These are phyloP conservation scores for Pogonocichla stellata DNA, from an alignment of 2,113 vertebrate genomes.

Conservation along the genomic window DNA sequence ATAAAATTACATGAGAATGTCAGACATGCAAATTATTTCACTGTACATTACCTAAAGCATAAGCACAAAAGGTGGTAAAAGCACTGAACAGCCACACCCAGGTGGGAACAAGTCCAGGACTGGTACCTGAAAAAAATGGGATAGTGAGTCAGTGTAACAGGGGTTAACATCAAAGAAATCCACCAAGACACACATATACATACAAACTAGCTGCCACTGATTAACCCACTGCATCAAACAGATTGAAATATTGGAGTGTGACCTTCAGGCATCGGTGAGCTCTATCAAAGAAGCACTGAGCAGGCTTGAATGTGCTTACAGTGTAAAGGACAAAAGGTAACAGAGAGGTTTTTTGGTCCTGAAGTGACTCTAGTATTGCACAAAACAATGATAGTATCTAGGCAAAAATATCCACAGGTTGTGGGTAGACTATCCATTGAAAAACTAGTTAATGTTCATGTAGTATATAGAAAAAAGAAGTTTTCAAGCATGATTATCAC, in stretches of 20 bases:
- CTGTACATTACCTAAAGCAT: conserved; percentile 63
- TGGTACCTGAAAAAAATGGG: conserved; percentile 35
- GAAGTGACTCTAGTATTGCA: neutral
- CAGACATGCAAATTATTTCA: neutral
- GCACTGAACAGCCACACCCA: conserved; percentile 67
- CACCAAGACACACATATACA: neutral
- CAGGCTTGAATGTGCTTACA: neutral
- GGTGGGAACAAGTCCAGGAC: conserved; percentile 59
- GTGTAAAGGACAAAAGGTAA: neutral
- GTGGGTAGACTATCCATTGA: neutral
- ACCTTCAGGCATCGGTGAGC: neutral
- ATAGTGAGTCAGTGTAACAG: neutral
- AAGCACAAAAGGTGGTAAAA: conserved; percentile 67
- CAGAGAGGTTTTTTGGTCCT: neutral
- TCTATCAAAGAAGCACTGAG: neutral
- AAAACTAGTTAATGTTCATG: neutral
- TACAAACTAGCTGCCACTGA: neutral
- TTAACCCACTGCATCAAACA: neutral
- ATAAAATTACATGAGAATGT: neutral
- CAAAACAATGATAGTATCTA: neutral
- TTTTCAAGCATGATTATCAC: neutral
- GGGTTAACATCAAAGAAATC: neutral
- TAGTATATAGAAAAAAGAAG: rapidly evolving
- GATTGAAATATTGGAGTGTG: neutral
- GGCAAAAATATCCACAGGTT: neutral